Percentiles rank a stretch among this genome's conserved stretches.
phyloP scores from a whole-genome alignment of 1,140 invertebrate species.

The Aphelenchoides besseyi region DNA sequence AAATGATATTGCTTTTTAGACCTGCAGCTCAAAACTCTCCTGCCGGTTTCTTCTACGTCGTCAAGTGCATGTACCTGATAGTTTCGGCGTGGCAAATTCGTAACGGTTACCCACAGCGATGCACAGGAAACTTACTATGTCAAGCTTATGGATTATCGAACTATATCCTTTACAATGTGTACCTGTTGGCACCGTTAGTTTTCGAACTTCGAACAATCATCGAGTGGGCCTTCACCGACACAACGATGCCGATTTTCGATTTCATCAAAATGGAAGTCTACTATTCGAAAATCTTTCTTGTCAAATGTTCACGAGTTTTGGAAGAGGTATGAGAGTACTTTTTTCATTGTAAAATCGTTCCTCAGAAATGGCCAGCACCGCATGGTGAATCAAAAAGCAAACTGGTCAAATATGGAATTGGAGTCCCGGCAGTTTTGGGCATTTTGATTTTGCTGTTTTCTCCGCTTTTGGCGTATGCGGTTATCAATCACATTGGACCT shows the following conservation, averaged over 20 bases:
- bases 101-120: slow-evolving; percentile 51
- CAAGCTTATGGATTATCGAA: slow-evolving; percentile 57
- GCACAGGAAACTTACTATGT: slow-evolving; percentile 47
- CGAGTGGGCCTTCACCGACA: slow-evolving; percentile 92
- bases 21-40: slow-evolving; percentile 18
- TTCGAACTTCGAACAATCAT: slow-evolving; percentile 91
- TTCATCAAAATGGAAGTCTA: slow-evolving; percentile 91
- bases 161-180: slow-evolving; percentile 64
- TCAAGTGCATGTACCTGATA: slow-evolving; percentile 54
- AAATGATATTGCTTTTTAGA: not conserved
- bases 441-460: slow-evolving; percentile 89
- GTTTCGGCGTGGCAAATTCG: slow-evolving; percentile 58
- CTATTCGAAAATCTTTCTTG: slow-evolving; percentile 49
- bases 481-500: slow-evolving; percentile 85
- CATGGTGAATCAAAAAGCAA: slow-evolving; percentile 75
- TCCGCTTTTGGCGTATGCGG: slow-evolving; percentile 87
- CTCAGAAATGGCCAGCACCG: slow-evolving; percentile 22
- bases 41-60: slow-evolving; percentile 48
- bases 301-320: slow-evolving; percentile 49
- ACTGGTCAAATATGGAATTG: slow-evolving; percentile 79
- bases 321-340: slow-evolving; percentile 19
- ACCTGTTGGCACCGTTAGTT: slow-evolving; percentile 89
- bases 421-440: slow-evolving; percentile 77
- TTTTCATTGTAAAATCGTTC: not conserved
- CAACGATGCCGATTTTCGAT: slow-evolving; percentile 90